phyloP scores from a whole-genome alignment of 2,113 vertebrate genomes.

The Anas platyrhynchos region DNA sequence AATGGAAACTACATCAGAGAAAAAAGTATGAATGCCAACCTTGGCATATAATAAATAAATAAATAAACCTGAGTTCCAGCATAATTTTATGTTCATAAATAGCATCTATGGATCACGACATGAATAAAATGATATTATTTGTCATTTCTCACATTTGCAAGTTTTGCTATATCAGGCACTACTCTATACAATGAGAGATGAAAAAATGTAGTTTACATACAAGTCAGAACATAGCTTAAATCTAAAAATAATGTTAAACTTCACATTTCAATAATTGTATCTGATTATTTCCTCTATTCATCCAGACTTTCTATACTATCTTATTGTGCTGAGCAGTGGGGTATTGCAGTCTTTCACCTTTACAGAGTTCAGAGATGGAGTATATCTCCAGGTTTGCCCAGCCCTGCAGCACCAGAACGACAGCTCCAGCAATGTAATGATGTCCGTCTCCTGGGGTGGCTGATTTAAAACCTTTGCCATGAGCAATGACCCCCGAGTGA shows the following conservation, averaged over 20 bases:
- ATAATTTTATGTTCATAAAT: not conserved
- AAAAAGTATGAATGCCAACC: not conserved
- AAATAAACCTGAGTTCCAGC: not conserved
- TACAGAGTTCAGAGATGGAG: not conserved
- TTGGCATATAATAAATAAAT: not conserved
- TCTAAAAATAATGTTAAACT: not conserved
- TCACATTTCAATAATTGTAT: not conserved
- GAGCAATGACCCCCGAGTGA: constrained; percentile 45
- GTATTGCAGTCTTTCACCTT: not conserved
- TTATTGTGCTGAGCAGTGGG: not conserved
- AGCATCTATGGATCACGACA: not conserved
- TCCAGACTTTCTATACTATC: not conserved
- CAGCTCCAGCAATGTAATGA: constrained; percentile 10
- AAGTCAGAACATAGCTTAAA: not conserved
- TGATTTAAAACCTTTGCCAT: constrained; percentile 70
- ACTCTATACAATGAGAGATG: not conserved
- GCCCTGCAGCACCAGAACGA: not conserved
- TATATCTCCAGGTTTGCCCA: not conserved
- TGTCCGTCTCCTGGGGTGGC: constrained; percentile 45
- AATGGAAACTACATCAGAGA: not conserved
- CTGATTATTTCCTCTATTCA: not conserved
- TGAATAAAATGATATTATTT: not conserved
- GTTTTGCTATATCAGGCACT: not conserved
- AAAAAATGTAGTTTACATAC: not conserved
- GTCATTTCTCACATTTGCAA: not conserved